Conservation (phyloP, 2,888 invertebrate species). For the Tetrapedia diversipes region DNA sequence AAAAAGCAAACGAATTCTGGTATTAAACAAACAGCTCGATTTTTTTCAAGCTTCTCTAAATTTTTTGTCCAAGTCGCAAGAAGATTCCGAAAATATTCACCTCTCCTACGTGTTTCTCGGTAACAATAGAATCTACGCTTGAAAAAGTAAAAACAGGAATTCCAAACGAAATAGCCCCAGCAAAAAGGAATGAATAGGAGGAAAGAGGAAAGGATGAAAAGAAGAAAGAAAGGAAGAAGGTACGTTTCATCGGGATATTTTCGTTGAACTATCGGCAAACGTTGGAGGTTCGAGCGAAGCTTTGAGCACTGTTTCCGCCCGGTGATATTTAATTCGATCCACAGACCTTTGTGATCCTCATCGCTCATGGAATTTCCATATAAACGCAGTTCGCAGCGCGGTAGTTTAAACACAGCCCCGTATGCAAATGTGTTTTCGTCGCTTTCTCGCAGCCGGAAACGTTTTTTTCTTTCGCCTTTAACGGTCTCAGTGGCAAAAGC, state of each 20-base stretch:
- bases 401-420: constrained; percentile 23
- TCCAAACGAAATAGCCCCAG: background rate
- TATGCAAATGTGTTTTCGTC: constrained; percentile 24
- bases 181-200: too few relatives aligned
- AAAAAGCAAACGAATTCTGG: too few relatives aligned
- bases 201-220: background rate
- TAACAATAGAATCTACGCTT: background rate
- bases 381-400: constrained; percentile 16
- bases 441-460: background rate
- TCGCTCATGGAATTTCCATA: constrained; percentile 40
- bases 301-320: background rate
- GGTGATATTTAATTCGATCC: constrained; percentile 32
- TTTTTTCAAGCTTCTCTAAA: too few relatives aligned
- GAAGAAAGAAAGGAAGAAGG: too few relatives aligned
- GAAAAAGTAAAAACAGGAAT: background rate
- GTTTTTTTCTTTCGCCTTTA: background rate
- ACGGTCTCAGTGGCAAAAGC: too few relatives aligned
- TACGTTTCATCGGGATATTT: constrained; percentile 7
- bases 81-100: background rate
- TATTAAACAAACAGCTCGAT: too few relatives aligned
- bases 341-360: constrained; percentile 23
- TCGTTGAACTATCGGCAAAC: constrained; percentile 13
- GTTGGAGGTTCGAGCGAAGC: background rate
- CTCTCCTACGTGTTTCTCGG: background rate
- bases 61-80: too few relatives aligned